These are phyloP conservation scores for Pituophis catenifer DNA, from an alignment of 2,113 vertebrate genomes.

Conservation along the genomic window DNA sequence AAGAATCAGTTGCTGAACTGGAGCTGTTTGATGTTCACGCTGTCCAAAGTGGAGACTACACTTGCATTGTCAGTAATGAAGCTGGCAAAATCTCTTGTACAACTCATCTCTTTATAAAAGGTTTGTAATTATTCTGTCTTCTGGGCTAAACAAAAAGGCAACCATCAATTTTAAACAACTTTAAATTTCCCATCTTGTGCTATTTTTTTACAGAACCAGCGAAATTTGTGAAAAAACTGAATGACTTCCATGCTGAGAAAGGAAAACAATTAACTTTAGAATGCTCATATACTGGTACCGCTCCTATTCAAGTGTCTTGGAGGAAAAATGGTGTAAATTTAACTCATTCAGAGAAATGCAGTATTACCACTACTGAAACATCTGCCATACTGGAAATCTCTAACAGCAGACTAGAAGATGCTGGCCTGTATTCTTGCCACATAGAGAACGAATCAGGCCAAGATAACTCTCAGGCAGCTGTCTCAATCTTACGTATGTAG, in stretches of 20 bases:
- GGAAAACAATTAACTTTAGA: conserved; percentile 87
- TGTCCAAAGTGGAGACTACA: conserved; percentile 87
- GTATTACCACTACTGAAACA: conserved; percentile 88
- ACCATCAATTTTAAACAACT: neutral
- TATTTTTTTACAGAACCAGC: conserved; percentile 81
- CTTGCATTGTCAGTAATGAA: conserved; percentile 91
- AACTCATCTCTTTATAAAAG: conserved; percentile 89
- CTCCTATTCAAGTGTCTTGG: conserved; percentile 89
- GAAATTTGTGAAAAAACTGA: conserved; percentile 88
- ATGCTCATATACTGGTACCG: conserved; percentile 83
- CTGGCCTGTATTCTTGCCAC: conserved; percentile 84
- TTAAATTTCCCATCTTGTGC: neutral
- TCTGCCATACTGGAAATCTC: conserved; percentile 94
- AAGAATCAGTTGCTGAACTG: conserved; percentile 78
- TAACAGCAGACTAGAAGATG: conserved; percentile 83
- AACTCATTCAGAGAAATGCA: conserved; percentile 85
- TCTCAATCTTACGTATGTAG: conserved; percentile 86
- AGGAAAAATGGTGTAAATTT: conserved; percentile 86
- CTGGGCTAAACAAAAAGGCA: neutral
- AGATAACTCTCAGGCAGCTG: conserved; percentile 81
- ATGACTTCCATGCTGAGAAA: conserved; percentile 84
- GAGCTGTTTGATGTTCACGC: conserved; percentile 80
- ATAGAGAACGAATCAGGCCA: conserved; percentile 90
- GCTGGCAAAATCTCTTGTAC: conserved; percentile 89
- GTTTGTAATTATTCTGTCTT: conserved; percentile 70